Base-by-base conservation (phyloP, 2,797 vertebrate species). In the Enteromius trimaculatus region DNA sequence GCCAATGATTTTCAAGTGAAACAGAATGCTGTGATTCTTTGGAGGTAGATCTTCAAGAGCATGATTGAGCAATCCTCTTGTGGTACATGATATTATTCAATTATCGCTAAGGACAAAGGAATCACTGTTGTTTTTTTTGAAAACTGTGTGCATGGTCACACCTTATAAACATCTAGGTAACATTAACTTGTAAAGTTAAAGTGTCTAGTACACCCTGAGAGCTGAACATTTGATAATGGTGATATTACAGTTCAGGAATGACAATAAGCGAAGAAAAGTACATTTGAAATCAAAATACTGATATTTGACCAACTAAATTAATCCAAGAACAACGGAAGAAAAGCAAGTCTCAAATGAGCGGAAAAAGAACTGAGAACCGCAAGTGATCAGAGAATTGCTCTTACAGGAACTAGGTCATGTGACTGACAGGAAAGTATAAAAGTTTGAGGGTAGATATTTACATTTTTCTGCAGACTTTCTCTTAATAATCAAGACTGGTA, bases 311-410 rank as follows among this genome's bases (percentile, higher is more conserved):
- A 47, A 34, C 53, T 72, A 55, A 34, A 44, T 31, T n/a, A n/a
- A 72, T 31, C 64, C 31, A 72, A 71, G 19, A 39, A 37, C 16
- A 55, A 39, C 16, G 10, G 81, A 42, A 70, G 70, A 47, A 37
- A 88, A 81, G n/a, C 84, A 76, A 70, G 68, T 55, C 34, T 74
- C 42, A 44, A 64, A 79, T 49, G 16, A 75, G 74, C 11, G 44
- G 39, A 53, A 80, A 79, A 31, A 42, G 17, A 51, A 7, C 91
- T 82, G 81, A 70, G 64, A 90, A 90, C 88, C 90, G 51, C 92
- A 93, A 88, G 80, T 83, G 90, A 90, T 90, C 86, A 88, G 74
- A 88, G 90, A 91, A 83, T 84, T 87, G 83, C 84, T 87, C 62
- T 69, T n/a, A 84, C 90, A 91, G 91, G 89, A 91, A 85, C 82